Conservation (phyloP, 2,113 vertebrate species). For the Rhinichthys klamathensis region DNA sequence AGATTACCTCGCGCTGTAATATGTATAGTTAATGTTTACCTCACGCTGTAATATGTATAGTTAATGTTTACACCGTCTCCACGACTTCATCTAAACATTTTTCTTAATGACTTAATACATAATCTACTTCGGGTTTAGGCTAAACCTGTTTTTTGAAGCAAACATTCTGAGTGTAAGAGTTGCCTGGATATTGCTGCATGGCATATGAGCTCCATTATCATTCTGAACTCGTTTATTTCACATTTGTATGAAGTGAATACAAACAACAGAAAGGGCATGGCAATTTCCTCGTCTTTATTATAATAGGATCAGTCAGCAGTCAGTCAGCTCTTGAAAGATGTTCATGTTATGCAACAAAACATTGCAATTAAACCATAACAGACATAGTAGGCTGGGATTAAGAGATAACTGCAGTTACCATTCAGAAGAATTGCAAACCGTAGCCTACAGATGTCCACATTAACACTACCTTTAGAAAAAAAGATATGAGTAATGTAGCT, state of each 20-base stretch:
- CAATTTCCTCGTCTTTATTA: slow-evolving; percentile 16
- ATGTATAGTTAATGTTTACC: too few species aligned
- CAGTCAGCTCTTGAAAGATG: slow-evolving; percentile 17
- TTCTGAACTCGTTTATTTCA: neutral
- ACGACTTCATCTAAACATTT: too few species aligned
- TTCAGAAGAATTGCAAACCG: neutral
- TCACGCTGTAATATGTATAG: too few species aligned
- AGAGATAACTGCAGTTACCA: slow-evolving; percentile 18
- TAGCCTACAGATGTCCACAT: neutral
- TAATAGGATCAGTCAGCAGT: slow-evolving; percentile 26
- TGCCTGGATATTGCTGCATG: too few species aligned
- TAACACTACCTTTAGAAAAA: neutral
- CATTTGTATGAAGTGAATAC: neutral
- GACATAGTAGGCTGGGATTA: neutral
- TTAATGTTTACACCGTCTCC: too few species aligned
- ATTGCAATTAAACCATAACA: slow-evolving; percentile 24
- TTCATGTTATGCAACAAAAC: slow-evolving; percentile 25
- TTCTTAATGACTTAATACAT: too few species aligned
- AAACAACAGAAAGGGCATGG: slow-evolving; percentile 19
- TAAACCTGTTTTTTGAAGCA: too few species aligned
- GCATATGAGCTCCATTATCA: neutral
- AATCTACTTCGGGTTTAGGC: too few species aligned
- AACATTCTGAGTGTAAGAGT: neutral
- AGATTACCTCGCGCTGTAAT: too few species aligned
- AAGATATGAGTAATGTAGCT: neutral